phyloP scores from a whole-genome alignment of 1,140 invertebrate genomes.

The Cotesia vestalis region DNA sequence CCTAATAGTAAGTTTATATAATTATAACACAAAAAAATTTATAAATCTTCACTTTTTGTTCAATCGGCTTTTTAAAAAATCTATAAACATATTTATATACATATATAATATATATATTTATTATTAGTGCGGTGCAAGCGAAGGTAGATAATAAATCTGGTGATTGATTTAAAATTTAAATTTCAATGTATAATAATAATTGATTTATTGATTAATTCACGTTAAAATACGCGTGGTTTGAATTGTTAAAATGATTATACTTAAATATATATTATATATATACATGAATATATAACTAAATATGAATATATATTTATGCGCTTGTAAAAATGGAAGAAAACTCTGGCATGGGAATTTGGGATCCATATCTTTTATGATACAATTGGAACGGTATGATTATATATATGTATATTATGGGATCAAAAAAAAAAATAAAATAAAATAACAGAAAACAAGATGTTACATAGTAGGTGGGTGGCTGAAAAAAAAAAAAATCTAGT shows the following conservation, averaged over 20 bases:
- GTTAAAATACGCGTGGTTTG: not conserved
- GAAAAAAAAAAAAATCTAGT: constrained; percentile 57
- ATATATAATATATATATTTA: too few species aligned
- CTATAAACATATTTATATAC: too few species aligned
- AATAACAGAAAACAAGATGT: constrained; percentile 47
- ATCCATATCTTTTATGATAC: constrained; percentile 53
- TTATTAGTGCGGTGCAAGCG: constrained; percentile 36
- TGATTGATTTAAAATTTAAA: constrained; percentile 54
- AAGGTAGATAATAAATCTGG: constrained; percentile 46
- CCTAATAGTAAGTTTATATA: constrained; percentile 32
- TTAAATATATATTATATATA: not conserved
- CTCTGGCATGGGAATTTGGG: constrained; percentile 56
- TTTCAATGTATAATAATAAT: constrained; percentile 54
- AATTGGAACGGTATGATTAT: constrained; percentile 50
- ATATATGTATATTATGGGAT: constrained; percentile 53
- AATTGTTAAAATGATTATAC: constrained; percentile 1
- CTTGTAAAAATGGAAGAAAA: constrained; percentile 7
- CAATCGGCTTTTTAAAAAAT: not conserved
- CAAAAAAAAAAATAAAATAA: constrained; percentile 41
- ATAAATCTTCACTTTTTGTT: too few species aligned
- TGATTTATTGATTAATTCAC: not conserved
- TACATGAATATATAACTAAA: constrained; percentile 1
- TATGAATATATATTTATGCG: constrained; percentile 7
- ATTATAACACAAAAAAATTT: constrained; percentile 12
- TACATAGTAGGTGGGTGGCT: constrained; percentile 56